Percentiles rank a stretch among this genome's conserved stretches.
Conservation (phyloP, 64 coral and sea anemone genomes). For the Pocillopora damicornis region DNA sequence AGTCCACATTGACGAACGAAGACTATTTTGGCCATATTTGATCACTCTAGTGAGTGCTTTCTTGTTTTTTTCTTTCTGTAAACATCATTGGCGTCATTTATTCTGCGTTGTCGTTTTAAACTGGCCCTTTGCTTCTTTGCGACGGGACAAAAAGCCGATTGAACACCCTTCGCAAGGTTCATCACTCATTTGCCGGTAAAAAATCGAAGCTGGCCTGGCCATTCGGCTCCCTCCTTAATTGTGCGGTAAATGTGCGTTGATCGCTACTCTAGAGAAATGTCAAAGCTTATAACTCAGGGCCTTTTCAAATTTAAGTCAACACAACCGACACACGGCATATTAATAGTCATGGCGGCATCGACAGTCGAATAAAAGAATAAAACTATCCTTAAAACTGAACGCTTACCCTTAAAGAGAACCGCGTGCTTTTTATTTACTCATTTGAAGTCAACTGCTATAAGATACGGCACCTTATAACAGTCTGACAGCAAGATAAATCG, state of each 20-base stretch:
- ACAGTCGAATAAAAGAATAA: conserved; percentile 52
- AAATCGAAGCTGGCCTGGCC: not conserved
- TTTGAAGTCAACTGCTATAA: conserved; percentile 22
- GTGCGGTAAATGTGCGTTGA: conserved; percentile 42
- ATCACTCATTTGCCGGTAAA: conserved; percentile 11
- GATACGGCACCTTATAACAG: conserved; percentile 15
- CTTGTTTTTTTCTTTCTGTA: conserved; percentile 17
- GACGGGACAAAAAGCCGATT: not conserved
- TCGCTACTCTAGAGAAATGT: conserved; percentile 28
- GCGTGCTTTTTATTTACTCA: conserved; percentile 52
- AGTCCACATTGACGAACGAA: not conserved
- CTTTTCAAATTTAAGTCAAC: conserved; percentile 55
- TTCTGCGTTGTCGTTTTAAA: not conserved
- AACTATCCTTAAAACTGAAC: conserved; percentile 33
- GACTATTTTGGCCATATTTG: not conserved
- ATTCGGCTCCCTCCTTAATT: not conserved
- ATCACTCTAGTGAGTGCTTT: not conserved
- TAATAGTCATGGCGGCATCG: conserved; percentile 47
- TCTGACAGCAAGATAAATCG: not conserved
- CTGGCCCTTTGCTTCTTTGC: not conserved
- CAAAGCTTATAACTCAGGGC: conserved; percentile 44
- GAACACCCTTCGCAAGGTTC: not conserved
- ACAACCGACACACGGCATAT: conserved; percentile 42
- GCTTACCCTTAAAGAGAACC: conserved; percentile 25
- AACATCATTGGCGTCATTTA: conserved; percentile 22